Base-by-base conservation (phyloP, 2,888 invertebrate species). In the Metopia argyrocephala region DNA sequence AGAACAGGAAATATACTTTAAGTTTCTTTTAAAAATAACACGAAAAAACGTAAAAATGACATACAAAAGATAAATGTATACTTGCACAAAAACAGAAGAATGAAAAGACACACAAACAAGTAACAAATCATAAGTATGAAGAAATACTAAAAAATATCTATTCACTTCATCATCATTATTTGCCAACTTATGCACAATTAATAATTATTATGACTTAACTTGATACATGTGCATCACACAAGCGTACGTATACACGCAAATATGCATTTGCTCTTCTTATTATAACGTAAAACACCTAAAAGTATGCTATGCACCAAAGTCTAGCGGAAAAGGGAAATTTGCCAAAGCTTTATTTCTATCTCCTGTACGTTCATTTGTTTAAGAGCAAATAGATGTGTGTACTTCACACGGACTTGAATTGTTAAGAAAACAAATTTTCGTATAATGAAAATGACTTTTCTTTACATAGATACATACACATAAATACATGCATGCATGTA, bases 81-180 rank as follows among this genome's bases (percentile, higher is more conserved):
- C 20, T 31, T n/a, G n/a, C n/a, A n/a, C n/a, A 61, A 21, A 64
- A 70, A 46, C 50, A 70, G 62, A 61, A 45, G 21, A 4, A n/a
- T n/a, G 9, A 23, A 6, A 59, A 57, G 25, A 45, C 27, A 38
- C 9, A 31, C 21, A 48, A 31, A 59, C 28, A 59, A 61, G 21
- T 46, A 18, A 59, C 18, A 9, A 31, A 18, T 28, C 5, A 6
- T 20, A 12, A 54, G 54, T n/a, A 52, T 50, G 54, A 76, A 74
- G 71, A 70, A 74, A 61, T 78, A 74, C 81, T 74, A 81, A 78
- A n/a, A 78, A 81, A 81, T 81, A 81, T 81, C 81, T 70, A 78
- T 81, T 81, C 78, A 81, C 81, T 81, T 78, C 84, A 85, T 84
- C 83, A 85, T 86, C 85, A 86, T 87, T 85, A 86, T 87, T 86